Conservation (phyloP, 2,113 vertebrate genomes). For the Otocyon megalotis region DNA sequence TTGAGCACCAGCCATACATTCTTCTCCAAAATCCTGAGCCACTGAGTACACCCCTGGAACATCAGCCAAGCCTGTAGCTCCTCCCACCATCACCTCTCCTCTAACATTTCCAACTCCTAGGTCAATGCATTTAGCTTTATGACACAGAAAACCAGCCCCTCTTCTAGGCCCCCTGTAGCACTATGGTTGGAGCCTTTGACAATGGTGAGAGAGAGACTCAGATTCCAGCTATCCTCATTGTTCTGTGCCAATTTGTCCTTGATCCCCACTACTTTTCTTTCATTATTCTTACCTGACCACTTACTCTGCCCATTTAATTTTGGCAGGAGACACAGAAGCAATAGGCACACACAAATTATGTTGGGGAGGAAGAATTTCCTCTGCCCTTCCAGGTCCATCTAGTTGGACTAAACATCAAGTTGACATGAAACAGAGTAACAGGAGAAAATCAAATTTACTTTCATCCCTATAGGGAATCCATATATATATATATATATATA, state of each 20-base stretch:
- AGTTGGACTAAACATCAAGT: background rate
- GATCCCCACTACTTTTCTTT: background rate
- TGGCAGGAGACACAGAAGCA: background rate
- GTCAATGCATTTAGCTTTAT: background rate
- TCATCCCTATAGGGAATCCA: background rate
- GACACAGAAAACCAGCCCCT: background rate
- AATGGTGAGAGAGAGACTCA: rapidly evolving
- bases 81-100: background rate
- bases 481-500: background rate
- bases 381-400: background rate
- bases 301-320: background rate
- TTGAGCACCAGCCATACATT: background rate
- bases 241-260: background rate
- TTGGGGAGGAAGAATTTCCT: background rate
- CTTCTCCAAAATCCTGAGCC: background rate
- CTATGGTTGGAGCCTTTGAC: background rate
- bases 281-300: background rate
- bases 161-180: too few species aligned
- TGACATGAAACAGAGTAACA: background rate
- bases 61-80: too few species aligned
- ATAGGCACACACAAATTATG: background rate
- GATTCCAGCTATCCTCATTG: background rate
- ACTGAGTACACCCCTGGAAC: rapidly evolving
- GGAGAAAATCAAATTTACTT: background rate
- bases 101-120: background rate